A percentile compares a stretch with the other conserved stretches of the same genome.
Conservation (phyloP, 2,113 vertebrate genomes). For the Gymnobelideus leadbeateri region DNA sequence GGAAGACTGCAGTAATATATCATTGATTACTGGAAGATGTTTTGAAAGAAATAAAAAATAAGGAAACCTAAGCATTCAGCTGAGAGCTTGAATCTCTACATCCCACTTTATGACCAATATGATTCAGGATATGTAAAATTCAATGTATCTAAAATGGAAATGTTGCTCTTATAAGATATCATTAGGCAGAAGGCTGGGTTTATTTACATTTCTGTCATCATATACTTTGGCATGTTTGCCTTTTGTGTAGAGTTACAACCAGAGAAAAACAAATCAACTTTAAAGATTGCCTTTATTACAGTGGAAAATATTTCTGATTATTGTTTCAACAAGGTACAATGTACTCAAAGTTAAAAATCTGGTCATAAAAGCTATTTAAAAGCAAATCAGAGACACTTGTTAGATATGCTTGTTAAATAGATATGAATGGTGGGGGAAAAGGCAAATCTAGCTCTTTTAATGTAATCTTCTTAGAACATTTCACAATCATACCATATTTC, state of each 20-base stretch:
- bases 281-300: background rate
- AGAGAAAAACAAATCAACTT: background rate
- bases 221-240: background rate
- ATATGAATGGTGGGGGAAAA: background rate
- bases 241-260: background rate
- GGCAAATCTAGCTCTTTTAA: background rate
- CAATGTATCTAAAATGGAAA: background rate
- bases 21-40: slow-evolving; percentile 47
- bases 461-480: background rate
- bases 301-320: background rate
- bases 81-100: accelerated
- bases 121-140: slow-evolving; percentile 36
- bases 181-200: background rate
- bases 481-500: background rate
- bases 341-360: background rate
- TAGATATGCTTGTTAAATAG: background rate
- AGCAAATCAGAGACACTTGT: background rate
- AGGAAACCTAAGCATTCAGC: background rate
- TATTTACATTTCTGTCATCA: slow-evolving; percentile 28
- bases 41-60: background rate
- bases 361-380: background rate
- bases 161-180: background rate
- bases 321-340: background rate
- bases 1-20: slow-evolving; percentile 44
- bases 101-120: background rate